Percentiles rank a stretch among this genome's conserved stretches.
phyloP scores from a whole-genome alignment of 2,797 vertebrate species.

The Propithecus deckenii region DNA sequence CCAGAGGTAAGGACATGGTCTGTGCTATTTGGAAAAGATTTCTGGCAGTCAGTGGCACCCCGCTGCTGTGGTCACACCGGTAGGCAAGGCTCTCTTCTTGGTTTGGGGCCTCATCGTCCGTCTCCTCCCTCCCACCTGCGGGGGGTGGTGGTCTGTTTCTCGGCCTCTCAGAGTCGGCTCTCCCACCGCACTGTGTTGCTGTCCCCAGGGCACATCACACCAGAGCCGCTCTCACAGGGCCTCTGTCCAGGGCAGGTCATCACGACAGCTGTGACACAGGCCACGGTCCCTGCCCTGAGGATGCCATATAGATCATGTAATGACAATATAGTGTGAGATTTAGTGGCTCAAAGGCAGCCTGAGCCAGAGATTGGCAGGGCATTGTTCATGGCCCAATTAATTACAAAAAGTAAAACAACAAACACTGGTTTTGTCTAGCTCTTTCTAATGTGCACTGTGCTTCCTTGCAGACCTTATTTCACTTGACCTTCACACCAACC shows the following conservation, averaged over 20 bases:
- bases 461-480: background rate
- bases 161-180: background rate
- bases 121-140: accelerated
- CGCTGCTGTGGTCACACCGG: background rate
- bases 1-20: background rate
- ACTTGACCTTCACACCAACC: background rate
- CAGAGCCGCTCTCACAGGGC: background rate
- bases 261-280: background rate
- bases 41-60: background rate
- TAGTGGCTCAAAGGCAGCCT: background rate
- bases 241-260: background rate
- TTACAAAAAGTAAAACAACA: background rate
- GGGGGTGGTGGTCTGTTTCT: accelerated
- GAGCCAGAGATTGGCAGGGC: background rate
- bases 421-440: background rate
- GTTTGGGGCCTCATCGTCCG: background rate
- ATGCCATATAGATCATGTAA: accelerated
- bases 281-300: background rate
- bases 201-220: background rate
- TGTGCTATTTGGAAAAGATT: background rate
- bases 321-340: background rate
- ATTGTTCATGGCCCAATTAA: too few species aligned
- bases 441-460: accelerated
- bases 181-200: too few species aligned
- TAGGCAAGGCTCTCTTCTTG: background rate